These are phyloP conservation scores for Gryllus longicercus DNA, from an alignment of 2,888 invertebrate genomes.

Conservation along the genomic window DNA sequence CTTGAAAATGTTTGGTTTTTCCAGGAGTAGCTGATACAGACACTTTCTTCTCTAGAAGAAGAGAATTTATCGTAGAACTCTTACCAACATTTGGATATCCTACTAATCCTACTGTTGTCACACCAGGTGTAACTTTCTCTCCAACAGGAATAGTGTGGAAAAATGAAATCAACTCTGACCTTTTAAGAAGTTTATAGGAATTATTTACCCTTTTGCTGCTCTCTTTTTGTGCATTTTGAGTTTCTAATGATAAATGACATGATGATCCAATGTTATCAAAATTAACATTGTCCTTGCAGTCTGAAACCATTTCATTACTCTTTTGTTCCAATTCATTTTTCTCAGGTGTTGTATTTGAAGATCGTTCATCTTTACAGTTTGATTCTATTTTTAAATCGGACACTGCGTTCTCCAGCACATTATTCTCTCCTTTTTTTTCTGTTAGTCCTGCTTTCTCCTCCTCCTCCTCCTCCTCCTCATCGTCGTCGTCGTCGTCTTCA, in stretches of 20 bases:
- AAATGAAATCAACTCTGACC: slow-evolving; percentile 66
- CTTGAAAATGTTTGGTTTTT: slow-evolving; percentile 93
- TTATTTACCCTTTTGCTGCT: background rate
- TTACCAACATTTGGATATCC: slow-evolving; percentile 99
- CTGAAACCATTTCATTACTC: slow-evolving; percentile 39
- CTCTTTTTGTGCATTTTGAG: too few relatives aligned
- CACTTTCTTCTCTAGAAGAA: slow-evolving; percentile 71
- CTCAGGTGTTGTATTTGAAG: too few relatives aligned
- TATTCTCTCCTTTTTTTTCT: slow-evolving; percentile 42
- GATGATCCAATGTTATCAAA: too few relatives aligned
- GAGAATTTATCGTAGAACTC: slow-evolving; percentile 94
- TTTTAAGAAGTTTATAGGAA: slow-evolving; percentile 44
- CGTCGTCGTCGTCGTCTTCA: slow-evolving; percentile 39
- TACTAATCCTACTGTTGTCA: slow-evolving; percentile 85
- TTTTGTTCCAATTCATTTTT: slow-evolving; percentile 34
- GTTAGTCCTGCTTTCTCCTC: slow-evolving; percentile 39
- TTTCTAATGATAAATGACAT: too few relatives aligned
- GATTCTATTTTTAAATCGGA: too few relatives aligned
- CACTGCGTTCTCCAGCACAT: slow-evolving; percentile 18
- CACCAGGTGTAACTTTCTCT: slow-evolving; percentile 49
- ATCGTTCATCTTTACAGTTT: too few relatives aligned
- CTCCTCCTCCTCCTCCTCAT: slow-evolving; percentile 31
- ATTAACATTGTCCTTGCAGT: too few relatives aligned
- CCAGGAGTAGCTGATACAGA: slow-evolving; percentile 98
- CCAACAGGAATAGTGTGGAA: slow-evolving; percentile 61